Evolutionary conservation across 1,140 invertebrate genomes (phyloP), one percentile per base, ranked within the genome.

Genomic region (Araneus ventricosus): DNA sequence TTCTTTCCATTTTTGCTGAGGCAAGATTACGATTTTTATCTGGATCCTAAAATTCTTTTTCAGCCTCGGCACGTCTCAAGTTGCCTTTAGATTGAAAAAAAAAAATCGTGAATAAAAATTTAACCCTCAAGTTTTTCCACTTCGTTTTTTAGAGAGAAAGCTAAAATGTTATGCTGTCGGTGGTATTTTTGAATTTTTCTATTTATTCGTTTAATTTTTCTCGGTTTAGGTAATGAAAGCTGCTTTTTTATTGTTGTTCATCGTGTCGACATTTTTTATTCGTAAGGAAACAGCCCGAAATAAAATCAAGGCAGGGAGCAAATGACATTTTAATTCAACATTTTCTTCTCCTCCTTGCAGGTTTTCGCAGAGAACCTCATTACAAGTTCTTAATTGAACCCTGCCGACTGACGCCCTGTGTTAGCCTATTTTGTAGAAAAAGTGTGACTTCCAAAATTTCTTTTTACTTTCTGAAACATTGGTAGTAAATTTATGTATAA

Each of bases 171-270:
- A 67, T 67, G 63, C 63, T 67, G 24, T 30, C 7, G 63, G 24
- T 67, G 63, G 63, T 67, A 67, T 30, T 75, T 75, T 75, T 37
- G 30, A 75, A 75, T 75, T 75, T 75, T 75, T 30, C 63, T 67
- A 67, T 67, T 67, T 67, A 75, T 75, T 34, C 70, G 10, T 37
- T 75, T 75, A 34, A 75, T 34, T 75, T 75, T 75, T 75, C 70
- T 37, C 30, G 27, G 34, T 75, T 75, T 34, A 75, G 14, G 70
- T 34, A 75, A 75, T 37, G 70, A 75, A 75, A 75, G 27, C 34
- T 75, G 14, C 30, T 7, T 37, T 75, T 75, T 75, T 67, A n/a
- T 67, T 67, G 24, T 67, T 67, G 30, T 75, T 75, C 70, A 37
- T 75, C 70, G 10, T 37, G 4, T 5, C 10, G 70, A 75, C 70